Evolutionary conservation across 2,797 vertebrate species (phyloP).

Genomic region (Glossophaga mutica): DNA sequence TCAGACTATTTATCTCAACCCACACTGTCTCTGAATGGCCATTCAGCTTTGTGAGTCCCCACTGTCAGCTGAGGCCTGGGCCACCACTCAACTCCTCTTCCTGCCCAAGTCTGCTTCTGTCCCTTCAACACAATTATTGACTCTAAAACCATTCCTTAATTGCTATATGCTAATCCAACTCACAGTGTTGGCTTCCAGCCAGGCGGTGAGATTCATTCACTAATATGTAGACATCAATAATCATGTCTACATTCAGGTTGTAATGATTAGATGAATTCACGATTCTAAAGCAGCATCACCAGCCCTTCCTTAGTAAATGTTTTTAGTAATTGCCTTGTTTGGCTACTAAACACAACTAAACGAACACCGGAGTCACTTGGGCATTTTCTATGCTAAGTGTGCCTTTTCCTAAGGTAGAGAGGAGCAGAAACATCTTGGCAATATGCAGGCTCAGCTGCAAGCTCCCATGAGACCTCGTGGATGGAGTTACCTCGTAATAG

Average conservation of each 20-base stretch:
- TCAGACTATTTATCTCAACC: background rate
- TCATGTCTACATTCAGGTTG: background rate
- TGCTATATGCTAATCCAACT: background rate
- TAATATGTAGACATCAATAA: background rate
- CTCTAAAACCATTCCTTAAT: background rate
- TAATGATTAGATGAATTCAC: background rate
- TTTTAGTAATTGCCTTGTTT: background rate
- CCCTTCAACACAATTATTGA: background rate
- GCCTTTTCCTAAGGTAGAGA: background rate
- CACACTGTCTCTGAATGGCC: background rate
- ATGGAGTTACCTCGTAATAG: background rate
- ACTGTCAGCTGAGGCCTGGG: rapidly evolving
- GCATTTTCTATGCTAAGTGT: background rate
- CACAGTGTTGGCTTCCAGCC: background rate
- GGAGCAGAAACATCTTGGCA: background rate
- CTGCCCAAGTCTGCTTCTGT: background rate
- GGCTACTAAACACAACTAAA: background rate
- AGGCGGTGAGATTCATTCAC: background rate
- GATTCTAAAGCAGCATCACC: background rate
- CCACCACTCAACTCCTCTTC: background rate
- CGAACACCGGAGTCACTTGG: background rate
- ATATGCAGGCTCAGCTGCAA: background rate
- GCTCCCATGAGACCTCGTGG: background rate
- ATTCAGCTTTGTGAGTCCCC: background rate
- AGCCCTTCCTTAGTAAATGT: background rate